Evolutionary conservation across 2,888 invertebrate species (phyloP).

Genomic region (Sesamia inferens): DNA sequence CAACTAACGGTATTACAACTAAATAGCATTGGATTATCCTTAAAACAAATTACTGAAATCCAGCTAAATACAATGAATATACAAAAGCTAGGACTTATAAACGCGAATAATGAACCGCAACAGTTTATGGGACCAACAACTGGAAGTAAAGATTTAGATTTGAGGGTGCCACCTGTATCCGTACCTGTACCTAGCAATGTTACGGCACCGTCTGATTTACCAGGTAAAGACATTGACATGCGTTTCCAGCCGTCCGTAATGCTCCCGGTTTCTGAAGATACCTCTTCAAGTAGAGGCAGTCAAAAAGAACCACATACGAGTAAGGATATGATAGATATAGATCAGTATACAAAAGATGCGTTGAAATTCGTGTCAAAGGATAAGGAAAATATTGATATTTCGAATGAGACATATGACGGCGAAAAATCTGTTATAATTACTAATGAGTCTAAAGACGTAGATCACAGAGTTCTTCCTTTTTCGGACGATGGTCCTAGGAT

Average conservation of each 20-base stretch:
- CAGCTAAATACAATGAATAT: slow-evolving; percentile 91
- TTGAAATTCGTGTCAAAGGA: slow-evolving; percentile 87
- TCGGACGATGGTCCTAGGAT: slow-evolving; percentile 76
- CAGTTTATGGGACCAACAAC: slow-evolving; percentile 70
- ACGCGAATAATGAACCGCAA: slow-evolving; percentile 74
- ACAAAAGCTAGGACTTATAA: slow-evolving; percentile 88
- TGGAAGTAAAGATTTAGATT: slow-evolving; percentile 84
- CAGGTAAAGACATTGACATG: slow-evolving; percentile 88
- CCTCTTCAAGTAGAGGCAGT: slow-evolving; percentile 58
- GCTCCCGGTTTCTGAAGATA: slow-evolving; percentile 69
- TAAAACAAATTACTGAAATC: slow-evolving; percentile 91
- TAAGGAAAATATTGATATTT: slow-evolving; percentile 86
- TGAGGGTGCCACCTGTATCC: slow-evolving; percentile 82
- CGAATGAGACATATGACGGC: slow-evolving; percentile 80
- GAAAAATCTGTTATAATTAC: slow-evolving; percentile 74
- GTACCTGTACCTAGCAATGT: slow-evolving; percentile 73
- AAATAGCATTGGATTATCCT: slow-evolving; percentile 90
- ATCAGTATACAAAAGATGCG: slow-evolving; percentile 89
- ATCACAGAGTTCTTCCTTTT: slow-evolving; percentile 87
- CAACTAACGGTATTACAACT: slow-evolving; percentile 91
- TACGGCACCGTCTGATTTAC: slow-evolving; percentile 75
- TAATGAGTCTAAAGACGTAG: slow-evolving; percentile 85
- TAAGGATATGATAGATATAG: slow-evolving; percentile 88
- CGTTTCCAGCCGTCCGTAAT: slow-evolving; percentile 80
- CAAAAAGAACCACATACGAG: slow-evolving; percentile 73